Percentiles rank a stretch among this genome's conserved stretches.
phyloP scores from a whole-genome alignment of 2,113 vertebrate genomes.

The Dromiciops gliroides region DNA sequence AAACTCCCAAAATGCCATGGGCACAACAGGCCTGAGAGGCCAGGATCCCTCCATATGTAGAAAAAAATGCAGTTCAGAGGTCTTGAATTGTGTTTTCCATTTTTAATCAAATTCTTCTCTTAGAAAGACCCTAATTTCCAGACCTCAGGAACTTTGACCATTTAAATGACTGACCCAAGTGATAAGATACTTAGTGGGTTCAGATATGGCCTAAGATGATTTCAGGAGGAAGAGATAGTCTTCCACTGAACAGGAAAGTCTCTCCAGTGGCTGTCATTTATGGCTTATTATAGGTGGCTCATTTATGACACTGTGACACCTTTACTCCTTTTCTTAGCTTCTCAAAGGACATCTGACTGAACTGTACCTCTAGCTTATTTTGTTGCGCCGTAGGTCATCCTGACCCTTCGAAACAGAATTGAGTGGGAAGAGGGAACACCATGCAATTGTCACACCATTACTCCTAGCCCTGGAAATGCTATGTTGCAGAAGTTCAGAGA shows the following conservation, averaged over 20 bases:
- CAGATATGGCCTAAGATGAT: neutral
- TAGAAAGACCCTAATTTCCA: slow-evolving; percentile 14
- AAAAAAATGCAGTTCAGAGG: neutral
- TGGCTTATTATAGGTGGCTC: slow-evolving; percentile 43
- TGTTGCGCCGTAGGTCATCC: slow-evolving; percentile 71
- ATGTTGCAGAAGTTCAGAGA: slow-evolving; percentile 63
- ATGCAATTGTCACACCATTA: slow-evolving; percentile 67
- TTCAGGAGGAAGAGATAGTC: slow-evolving; percentile 18
- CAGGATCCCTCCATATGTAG: neutral
- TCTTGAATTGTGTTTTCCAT: neutral
- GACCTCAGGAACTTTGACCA: neutral
- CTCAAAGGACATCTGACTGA: slow-evolving; percentile 70
- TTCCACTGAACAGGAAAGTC: neutral
- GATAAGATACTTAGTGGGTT: neutral
- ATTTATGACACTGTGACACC: slow-evolving; percentile 50
- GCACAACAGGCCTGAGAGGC: neutral
- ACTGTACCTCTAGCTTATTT: slow-evolving; percentile 64
- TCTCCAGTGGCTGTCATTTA: slow-evolving; percentile 58
- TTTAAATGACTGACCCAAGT: neutral
- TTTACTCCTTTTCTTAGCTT: slow-evolving; percentile 64
- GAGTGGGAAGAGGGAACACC: slow-evolving; percentile 40
- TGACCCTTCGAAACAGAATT: slow-evolving; percentile 68
- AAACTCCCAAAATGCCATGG: slow-evolving; percentile 22
- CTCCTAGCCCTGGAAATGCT: slow-evolving; percentile 51
- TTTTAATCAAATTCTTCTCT: slow-evolving; percentile 14